phyloP scores from a whole-genome alignment of 2,888 invertebrate genomes.

The Panopea generosa region DNA sequence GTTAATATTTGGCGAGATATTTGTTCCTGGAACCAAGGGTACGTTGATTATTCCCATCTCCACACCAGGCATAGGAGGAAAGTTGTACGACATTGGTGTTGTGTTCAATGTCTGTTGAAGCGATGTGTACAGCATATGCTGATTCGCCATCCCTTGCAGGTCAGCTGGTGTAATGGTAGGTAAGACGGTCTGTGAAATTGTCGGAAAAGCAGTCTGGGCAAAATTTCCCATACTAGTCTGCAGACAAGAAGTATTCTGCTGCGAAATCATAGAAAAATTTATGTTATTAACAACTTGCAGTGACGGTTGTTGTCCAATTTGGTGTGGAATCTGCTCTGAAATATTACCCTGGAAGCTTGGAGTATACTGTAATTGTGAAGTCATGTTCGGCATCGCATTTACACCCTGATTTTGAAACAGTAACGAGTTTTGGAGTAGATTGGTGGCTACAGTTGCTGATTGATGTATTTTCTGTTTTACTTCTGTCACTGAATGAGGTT shows the following conservation, averaged over 20 bases:
- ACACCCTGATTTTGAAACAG: conserved; percentile 1
- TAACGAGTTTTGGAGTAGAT: conserved; percentile 30
- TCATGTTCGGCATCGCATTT: too few species aligned
- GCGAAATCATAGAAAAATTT: too few species aligned
- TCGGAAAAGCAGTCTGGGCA: conserved; percentile 11
- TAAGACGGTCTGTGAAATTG: conserved; percentile 18
- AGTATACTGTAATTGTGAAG: too few species aligned
- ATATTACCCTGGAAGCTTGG: too few species aligned
- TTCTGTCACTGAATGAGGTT: background rate
- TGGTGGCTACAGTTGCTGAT: conserved; percentile 33
- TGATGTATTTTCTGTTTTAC: conserved; percentile 22
- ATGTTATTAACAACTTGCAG: too few species aligned
- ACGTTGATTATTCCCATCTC: conserved; percentile 27
- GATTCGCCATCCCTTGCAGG: background rate
- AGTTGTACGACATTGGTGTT: conserved; percentile 1
- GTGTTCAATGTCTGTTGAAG: background rate
- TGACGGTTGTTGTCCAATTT: too few species aligned
- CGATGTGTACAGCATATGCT: background rate
- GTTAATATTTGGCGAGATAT: too few species aligned
- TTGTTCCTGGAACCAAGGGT: conserved; percentile 14
- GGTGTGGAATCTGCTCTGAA: too few species aligned
- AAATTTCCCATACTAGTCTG: background rate
- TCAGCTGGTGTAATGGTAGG: conserved; percentile 1
- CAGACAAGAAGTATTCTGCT: too few species aligned
- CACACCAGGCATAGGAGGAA: conserved; percentile 6